Base-by-base conservation (phyloP, 2,797 vertebrate species). In the Neopelma chrysocephalum region DNA sequence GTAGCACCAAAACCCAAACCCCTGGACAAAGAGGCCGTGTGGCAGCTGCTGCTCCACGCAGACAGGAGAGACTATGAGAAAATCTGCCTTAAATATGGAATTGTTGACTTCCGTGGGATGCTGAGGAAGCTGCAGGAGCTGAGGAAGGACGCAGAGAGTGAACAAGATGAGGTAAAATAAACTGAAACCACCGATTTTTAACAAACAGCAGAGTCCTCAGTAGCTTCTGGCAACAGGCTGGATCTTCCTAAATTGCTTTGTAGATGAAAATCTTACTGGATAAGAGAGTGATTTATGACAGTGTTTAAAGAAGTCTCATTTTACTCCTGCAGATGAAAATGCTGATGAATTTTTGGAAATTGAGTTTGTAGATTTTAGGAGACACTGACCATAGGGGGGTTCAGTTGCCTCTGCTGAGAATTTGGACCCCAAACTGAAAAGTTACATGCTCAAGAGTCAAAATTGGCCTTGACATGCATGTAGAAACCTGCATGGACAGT, bases 61-160 rank as follows among this genome's bases (percentile, higher is more conserved):
- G 98, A 99, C 50, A 98, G 94, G 81, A 99, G 97, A 93, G 98
- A 99, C 94, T 99, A 99, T 16, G 99, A 99, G 95, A 90, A 94
- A 32, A 98, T 99, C 89, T 99, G 99, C 94, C 3, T 97, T 5
- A 98, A 99, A 92, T 98, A 98, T 16, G 98, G 98, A 76, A 97
- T 99, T 76, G 98, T 97, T 3, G 98, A 99, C 94, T 99, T 98
- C 93, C 98, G 99, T 79, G 98, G 97, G 95, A 97, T 99, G 98
- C 96, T 99, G 89, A 99, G 97, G 83, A 98, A 95, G 93, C 96
- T 99, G 80, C 98, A 98, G 38, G 96, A 98, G 94, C 92, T 99
- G 94, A 99, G 97, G 92, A 97, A 92, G 83, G 97, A 98, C 51
- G 80, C 87, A 27, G 98, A 98, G n/a, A 98, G 96, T n/a, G 98